phyloP scores from a whole-genome alignment of 2,888 invertebrate species.

The Drosophila quinaria region DNA sequence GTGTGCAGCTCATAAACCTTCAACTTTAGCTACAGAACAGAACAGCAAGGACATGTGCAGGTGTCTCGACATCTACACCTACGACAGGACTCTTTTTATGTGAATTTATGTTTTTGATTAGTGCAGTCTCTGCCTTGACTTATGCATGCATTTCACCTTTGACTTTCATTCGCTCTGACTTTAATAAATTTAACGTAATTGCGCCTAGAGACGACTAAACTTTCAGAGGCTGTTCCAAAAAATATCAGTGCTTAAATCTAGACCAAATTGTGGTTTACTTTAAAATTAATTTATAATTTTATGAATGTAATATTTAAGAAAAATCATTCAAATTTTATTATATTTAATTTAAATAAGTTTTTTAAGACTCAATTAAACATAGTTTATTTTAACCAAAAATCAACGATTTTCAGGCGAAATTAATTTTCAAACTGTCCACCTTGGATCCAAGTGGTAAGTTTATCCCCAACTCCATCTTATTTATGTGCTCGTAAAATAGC shows the following conservation, averaged over 20 bases:
- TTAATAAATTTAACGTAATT: constrained; percentile 64
- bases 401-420: background rate
- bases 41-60: constrained; percentile 70
- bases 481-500: constrained; percentile 72
- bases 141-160: constrained; percentile 70
- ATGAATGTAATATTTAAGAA: too few relatives aligned
- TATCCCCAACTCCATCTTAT: constrained; percentile 53
- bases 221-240: constrained; percentile 20
- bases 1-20: constrained; percentile 80
- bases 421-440: constrained; percentile 2
- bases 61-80: constrained; percentile 54
- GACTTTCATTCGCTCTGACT: constrained; percentile 53
- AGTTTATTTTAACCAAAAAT: background rate
- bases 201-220: constrained; percentile 8
- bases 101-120: constrained; percentile 81
- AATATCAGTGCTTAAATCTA: background rate
- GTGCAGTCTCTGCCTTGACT: constrained; percentile 74
- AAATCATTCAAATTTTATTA: too few relatives aligned
- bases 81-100: constrained; percentile 66
- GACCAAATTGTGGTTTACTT: background rate
- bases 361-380: too few relatives aligned
- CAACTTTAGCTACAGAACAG: constrained; percentile 63
- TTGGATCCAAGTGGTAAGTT: constrained; percentile 25
- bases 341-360: too few relatives aligned
- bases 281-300: background rate